A percentile compares a stretch with the other conserved stretches of the same genome.
These are phyloP conservation scores for Liolophura sinensis DNA, from an alignment of 1,140 invertebrate genomes.

Conservation along the genomic window DNA sequence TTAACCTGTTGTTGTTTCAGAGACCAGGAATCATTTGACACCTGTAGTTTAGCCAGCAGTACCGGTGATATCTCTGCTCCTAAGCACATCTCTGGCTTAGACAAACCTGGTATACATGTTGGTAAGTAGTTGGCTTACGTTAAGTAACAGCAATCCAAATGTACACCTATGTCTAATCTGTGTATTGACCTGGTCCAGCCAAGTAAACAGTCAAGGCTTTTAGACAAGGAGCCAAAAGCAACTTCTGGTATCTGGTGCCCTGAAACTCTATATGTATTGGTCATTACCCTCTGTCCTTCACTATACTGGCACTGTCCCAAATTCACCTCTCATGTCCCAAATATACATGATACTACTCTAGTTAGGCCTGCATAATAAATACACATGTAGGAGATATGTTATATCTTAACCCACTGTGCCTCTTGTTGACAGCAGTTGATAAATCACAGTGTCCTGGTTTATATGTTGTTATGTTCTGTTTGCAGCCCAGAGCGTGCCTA, in stretches of 20 bases:
- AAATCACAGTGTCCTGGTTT: not conserved
- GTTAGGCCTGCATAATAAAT: not conserved
- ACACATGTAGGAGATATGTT: too few species aligned
- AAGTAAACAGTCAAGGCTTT: too few species aligned
- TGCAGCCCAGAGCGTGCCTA: conserved; percentile 55
- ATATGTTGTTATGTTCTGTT: conserved; percentile 4
- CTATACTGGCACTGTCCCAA: too few species aligned
- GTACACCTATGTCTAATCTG: too few species aligned
- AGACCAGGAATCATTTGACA: conserved; percentile 47
- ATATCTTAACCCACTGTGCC: not conserved
- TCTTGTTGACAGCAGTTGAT: not conserved
- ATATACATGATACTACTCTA: not conserved
- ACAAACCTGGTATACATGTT: conserved; percentile 12
- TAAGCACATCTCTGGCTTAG: conserved; percentile 13
- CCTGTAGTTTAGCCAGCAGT: conserved; percentile 42
- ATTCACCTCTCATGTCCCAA: not conserved
- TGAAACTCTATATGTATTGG: too few species aligned
- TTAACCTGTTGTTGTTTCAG: conserved; percentile 37
- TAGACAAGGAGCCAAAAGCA: too few species aligned
- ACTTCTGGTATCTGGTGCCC: too few species aligned
- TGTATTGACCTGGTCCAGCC: too few species aligned
- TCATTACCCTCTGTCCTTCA: too few species aligned
- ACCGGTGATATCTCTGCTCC: conserved; percentile 33
- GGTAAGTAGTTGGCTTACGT: too few species aligned
- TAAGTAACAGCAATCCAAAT: too few species aligned